phyloP scores from a whole-genome alignment of 2,797 vertebrate species.

The Apodemus agrarius region DNA sequence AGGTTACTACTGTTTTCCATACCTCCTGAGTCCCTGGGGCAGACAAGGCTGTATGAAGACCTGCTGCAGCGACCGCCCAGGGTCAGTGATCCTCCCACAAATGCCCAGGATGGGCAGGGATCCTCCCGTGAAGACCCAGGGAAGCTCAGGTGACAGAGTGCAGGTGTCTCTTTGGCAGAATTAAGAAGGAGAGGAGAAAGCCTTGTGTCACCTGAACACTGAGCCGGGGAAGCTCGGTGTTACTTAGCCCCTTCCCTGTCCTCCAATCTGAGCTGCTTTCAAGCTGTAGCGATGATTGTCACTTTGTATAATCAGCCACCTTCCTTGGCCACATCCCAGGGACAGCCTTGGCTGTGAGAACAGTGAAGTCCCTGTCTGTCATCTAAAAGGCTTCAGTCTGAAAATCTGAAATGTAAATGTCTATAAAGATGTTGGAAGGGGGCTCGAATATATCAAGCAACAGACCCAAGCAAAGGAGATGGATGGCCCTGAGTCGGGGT shows the following conservation, averaged over 20 bases:
- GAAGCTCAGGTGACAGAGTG: not conserved
- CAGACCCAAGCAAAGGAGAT: not conserved
- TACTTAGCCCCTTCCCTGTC: not conserved
- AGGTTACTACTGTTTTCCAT: not conserved
- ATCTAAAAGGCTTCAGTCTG: not conserved
- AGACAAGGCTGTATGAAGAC: not conserved
- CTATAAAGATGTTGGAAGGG: not conserved
- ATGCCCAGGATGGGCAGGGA: not conserved
- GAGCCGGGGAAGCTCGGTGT: not conserved
- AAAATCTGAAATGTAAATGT: not conserved
- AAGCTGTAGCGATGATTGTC: not conserved
- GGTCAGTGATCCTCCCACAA: not conserved
- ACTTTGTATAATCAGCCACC: not conserved
- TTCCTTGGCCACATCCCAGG: not conserved
- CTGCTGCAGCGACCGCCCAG: rapidly evolving
- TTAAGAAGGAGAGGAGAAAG: not conserved
- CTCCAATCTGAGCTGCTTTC: not conserved
- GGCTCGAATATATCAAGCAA: not conserved
- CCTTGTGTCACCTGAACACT: not conserved
- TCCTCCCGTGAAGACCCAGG: not conserved
- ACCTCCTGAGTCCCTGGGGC: not conserved
- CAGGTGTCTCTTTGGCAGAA: not conserved
- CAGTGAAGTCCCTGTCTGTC: not conserved
- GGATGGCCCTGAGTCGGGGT: rapidly evolving
- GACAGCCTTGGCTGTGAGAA: not conserved